Base-by-base conservation (phyloP, 1,140 invertebrate genomes). In the Dolichoris vasculosae region DNA sequence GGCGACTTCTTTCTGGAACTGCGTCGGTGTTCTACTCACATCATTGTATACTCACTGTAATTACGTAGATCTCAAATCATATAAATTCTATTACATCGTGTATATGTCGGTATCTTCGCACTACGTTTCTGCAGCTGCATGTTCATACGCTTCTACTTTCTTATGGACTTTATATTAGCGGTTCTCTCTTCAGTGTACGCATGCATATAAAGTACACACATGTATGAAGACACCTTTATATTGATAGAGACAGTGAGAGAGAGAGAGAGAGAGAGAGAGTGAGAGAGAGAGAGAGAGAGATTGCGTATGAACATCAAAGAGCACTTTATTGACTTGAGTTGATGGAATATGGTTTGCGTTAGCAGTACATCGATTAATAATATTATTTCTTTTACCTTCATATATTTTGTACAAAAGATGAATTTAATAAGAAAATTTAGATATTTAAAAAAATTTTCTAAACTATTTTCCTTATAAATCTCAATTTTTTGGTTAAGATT, bases 231-330 rank as follows among this genome's bases (percentile, higher is more conserved):
- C 30, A 35, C 32, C 15, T 78, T 79, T 69, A 80, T 78, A 86
- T 86, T 87, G 84, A 80, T 86, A 83, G 86, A 84, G 79, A 71
- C 81, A 86, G 83, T 83, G 46, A 55, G 43, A 55, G 77, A 30
- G 51, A 64, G 43, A 73, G 78, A 80, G 46, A 75, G 84, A 30
- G 35, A 23, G 35, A 35, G 69, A 69, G 40, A 59, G 75, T 64
- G 85, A 86, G 87, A 83, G 86, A 85, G 69, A 87, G 86, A 84
- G 86, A 86, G 35, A 40, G 30, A 55, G 40, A 51, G 59, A 63
- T 13, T 55, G 43, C 43, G 76, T 40, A 71, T 79, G 83, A 51
- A 51, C 48, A 85, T 85, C 77, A 80, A 85, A 85, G 83, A 77
- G 40, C 51, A 32, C 82, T 82, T 84, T 81, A 87, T 88, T 88